Conservation (phyloP, 2,888 invertebrate genomes). For the Prionchulus punctatus region DNA sequence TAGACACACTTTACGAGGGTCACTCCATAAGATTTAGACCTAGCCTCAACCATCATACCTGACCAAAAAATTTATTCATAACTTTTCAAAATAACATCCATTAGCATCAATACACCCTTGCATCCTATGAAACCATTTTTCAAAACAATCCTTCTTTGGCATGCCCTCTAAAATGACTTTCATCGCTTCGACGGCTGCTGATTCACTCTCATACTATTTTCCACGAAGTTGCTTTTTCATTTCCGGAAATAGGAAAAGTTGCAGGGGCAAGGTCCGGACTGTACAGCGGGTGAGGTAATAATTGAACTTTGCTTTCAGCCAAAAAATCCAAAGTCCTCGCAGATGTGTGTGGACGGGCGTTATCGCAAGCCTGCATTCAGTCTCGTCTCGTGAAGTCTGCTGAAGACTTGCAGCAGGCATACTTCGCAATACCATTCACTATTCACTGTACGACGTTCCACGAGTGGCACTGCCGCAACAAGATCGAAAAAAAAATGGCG, state of each 20-base stretch:
- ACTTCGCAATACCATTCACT: background rate
- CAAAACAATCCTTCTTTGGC: background rate
- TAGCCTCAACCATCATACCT: too few relatives aligned
- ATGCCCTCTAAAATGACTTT: background rate
- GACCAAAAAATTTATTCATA: background rate
- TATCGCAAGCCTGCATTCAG: background rate
- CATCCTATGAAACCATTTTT: background rate
- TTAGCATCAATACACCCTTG: background rate
- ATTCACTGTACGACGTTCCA: background rate
- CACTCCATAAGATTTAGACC: too few relatives aligned
- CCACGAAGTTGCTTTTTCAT: background rate
- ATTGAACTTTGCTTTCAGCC: background rate
- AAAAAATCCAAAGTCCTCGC: background rate
- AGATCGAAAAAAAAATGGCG: background rate
- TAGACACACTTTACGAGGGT: too few relatives aligned
- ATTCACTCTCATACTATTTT: background rate
- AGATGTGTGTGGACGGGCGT: background rate
- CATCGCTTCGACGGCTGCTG: background rate
- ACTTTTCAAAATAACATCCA: background rate
- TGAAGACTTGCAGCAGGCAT: background rate
- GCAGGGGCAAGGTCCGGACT: background rate
- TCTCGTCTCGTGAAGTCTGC: background rate
- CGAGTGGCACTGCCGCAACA: background rate
- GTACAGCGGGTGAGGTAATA: background rate
- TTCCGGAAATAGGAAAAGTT: too few relatives aligned